phyloP scores from a whole-genome alignment of 1,140 invertebrate genomes.

The Hylyphantes graminicola region DNA sequence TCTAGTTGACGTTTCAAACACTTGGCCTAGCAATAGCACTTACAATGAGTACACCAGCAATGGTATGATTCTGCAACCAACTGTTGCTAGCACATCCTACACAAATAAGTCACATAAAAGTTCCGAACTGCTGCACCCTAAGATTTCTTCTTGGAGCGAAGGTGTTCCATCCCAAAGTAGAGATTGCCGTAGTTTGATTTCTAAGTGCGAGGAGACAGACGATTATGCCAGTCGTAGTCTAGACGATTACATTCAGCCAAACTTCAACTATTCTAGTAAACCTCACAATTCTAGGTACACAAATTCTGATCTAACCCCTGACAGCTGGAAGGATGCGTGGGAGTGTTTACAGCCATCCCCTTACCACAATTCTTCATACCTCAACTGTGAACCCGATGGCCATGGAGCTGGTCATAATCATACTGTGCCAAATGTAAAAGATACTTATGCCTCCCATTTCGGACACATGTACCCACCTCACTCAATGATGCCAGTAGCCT shows the following conservation, averaged over 20 bases:
- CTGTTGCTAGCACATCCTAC: neutral
- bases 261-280: constrained; percentile 51
- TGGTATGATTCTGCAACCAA: constrained; percentile 23
- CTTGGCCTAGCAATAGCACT: constrained; percentile 48
- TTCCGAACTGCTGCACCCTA: constrained; percentile 28
- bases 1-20: constrained; percentile 58
- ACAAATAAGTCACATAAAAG: constrained; percentile 41
- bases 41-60: constrained; percentile 23
- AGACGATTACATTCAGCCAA: constrained; percentile 40
- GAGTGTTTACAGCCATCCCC: constrained; percentile 30
- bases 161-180: constrained; percentile 33
- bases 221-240: constrained; percentile 31
- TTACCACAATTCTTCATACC: constrained; percentile 18
- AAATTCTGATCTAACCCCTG: constrained; percentile 40
- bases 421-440: constrained; percentile 57
- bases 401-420: constrained; percentile 38
- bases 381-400: constrained; percentile 28
- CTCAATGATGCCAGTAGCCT: constrained; percentile 40
- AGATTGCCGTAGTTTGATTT: constrained; percentile 12
- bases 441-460: constrained; percentile 29
- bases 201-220: constrained; percentile 50
- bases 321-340: constrained; percentile 46
- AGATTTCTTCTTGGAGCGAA: constrained; percentile 57
- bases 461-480: constrained; percentile 45
- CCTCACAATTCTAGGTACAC: constrained; percentile 34